Evolutionary conservation across 2,113 vertebrate species (phyloP), one percentile per base, ranked within the genome.

Genomic region (Stercorarius parasiticus): DNA sequence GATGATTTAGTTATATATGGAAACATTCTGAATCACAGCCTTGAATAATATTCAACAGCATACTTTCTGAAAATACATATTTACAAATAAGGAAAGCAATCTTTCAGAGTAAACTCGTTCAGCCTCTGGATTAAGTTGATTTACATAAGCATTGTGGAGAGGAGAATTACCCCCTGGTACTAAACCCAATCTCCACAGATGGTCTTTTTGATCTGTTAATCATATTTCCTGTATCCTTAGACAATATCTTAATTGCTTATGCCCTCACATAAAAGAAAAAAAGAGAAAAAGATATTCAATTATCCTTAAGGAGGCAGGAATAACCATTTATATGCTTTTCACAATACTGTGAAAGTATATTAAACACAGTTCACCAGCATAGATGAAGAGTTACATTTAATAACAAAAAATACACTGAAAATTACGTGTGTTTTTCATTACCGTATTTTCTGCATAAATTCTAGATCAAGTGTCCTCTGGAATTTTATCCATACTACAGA

Each of bases 121-220:
- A 86, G 21, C 10, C 26, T 92, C 45, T 80, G 36, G 62, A 93
- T 88, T 56, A 95, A 50, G 9, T 23, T 86, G 62, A 93, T 96
- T 93, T 97, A 52, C 91, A 73, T 92, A 95, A 83, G 30, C 40
- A 83, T 61, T 88, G 58, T 92, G 38, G 19, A 73, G 53, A 90
- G 38, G 30, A 82, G 76, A 85, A 80, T 90, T 86, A 92, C 45
- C 58, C 88, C 62, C 71, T 95, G 58, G 30, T 0, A 0, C 52
- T 93, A 86, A 77, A 97, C 53, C 22, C 49, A 70, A 1, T 93
- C 58, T 95, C 71, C 45, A 73, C 88, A 96, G 82, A 95, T 93
- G 66, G 84, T 90, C 78, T 93, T 95, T 95, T 95, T 93, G 79
- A 90, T 92, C 76, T 80, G 40, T 83, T 96, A 93, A 96, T 90